phyloP scores from a whole-genome alignment of 2,797 vertebrate genomes.

The Typhlichthys eigenmanni region DNA sequence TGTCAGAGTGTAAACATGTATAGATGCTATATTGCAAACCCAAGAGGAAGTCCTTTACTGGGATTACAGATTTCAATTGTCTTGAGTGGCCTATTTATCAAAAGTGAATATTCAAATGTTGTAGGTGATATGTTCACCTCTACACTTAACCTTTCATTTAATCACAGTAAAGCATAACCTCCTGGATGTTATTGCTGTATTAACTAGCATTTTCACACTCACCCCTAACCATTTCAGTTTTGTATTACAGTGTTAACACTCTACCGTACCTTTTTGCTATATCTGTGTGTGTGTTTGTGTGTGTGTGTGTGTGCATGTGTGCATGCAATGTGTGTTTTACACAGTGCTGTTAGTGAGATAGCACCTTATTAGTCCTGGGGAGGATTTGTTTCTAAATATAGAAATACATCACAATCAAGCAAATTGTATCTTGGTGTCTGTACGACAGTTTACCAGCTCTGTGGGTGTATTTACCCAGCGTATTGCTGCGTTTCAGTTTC shows the following conservation, averaged over 20 bases:
- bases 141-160: background rate
- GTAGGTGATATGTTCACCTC: no score
- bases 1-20: no score
- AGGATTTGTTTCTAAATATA: slow-evolving; percentile 37
- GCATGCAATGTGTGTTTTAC: slow-evolving; percentile 5
- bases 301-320: slow-evolving; percentile 1
- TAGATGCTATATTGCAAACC: background rate
- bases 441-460: background rate
- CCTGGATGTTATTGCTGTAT: background rate
- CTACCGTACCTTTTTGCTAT: slow-evolving; percentile 15
- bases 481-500: background rate
- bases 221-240: no score
- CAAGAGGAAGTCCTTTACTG: background rate
- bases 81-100: no score
- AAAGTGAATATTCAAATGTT: no score
- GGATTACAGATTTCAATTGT: background rate
- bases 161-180: slow-evolving; percentile 13
- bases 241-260: no score
- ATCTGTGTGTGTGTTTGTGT: slow-evolving; percentile 1
- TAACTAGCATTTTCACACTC: background rate
- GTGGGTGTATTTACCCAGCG: background rate
- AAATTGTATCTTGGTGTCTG: background rate
- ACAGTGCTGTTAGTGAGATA: slow-evolving; percentile 27
- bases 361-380: slow-evolving; percentile 45
- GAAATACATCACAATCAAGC: slow-evolving; percentile 24